Evolutionary conservation across 1,140 invertebrate species (phyloP), one percentile per base, ranked within the genome.

Genomic region (Helicoverpa armigera): DNA sequence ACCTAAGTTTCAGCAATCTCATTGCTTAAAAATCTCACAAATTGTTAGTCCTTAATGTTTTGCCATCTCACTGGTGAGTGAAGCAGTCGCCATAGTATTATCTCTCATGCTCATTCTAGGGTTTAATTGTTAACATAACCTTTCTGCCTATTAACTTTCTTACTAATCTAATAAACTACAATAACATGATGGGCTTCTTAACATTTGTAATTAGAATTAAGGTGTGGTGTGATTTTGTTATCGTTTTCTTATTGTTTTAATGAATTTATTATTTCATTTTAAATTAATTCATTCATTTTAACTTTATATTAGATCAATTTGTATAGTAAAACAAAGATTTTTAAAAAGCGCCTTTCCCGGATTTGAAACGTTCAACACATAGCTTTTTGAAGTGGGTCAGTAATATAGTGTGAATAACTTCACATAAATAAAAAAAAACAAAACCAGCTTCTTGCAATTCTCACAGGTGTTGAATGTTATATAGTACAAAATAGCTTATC

Each of bases 191-290:
- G 85, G 81, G 85, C 87, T 88, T 86, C 85, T 84, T 86, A 86
- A 80, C 85, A 87, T 89, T 88, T 90, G 85, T 92, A 90, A 88
- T 82, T 93, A 93, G 91, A 83, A 82, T 83, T 93, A 94, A 93
- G 93, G 89, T 92, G 91, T 94, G 92, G 90, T 94, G 91, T 94
- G 88, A 81, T 89, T 87, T 84, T 81, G 88, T 86, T 76, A 70
- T 79, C 31, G 29, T 79, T 56, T 79, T 69, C 53, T 58, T 35
- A 18, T 58, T 58, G 53, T 43, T 73, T 9, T n/a, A 56, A 31
- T 23, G n/a, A 58, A 73, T 29, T 43, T 73, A 14, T 18, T 11
- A 43, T 58, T 73, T 73, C n/a, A 73, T 58, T 56, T 18, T 11
- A 43, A 73, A 73, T 35, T 53, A 14, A 9, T 11, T 43, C 5